Base-by-base conservation (phyloP, 2,797 vertebrate species). In the Gobio occitaniae region DNA sequence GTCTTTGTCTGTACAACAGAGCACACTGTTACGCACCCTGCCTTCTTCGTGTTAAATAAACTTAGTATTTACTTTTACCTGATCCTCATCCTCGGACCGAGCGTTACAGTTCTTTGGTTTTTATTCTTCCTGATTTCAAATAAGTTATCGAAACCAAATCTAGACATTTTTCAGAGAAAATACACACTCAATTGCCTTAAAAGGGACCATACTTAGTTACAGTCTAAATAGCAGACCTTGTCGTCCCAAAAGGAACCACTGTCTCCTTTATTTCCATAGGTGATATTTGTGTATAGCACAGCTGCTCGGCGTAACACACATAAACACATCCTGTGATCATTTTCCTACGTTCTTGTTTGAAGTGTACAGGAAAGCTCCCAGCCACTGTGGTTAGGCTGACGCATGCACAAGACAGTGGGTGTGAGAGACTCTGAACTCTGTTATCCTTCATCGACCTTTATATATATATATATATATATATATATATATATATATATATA, bases 301-400 rank as follows among this genome's bases (percentile, higher is more conserved):
- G 86, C 82, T 84, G 84, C 70, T 79, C 6, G n/a, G 77, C 66
- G 85, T 66, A 78, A 85, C 59, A 85, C 59, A 86, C 83, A 86
- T 83, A 86, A 87, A 88, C 87, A 78, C 80, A 82, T 80, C 85
- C 59, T 86, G 80, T 78, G 70, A 84, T 71, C 80, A 75, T 85
- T 88, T 87, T 86, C 52, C 56, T 52, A 86, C 25, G 21, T 56
- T 82, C 41, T 32, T 47, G 75, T 87, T 88, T 83, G 77, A 88
- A 79, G 81, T 86, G 63, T 81, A n/a, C 74, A 83, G 81, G 87
- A 89, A 86, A 84, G 52, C 80, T 83, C 78, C 80, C 87, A 86
- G 84, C 84, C 83, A 86, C 56, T 72, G 77, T 83, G 38, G 82
- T 84, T 79, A 76, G 78, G 47, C 63, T 66, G 63, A 84, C 77